A percentile compares a stretch with the other conserved stretches of the same genome.
Conservation (phyloP, 2,888 invertebrate species). For the Drosophila austrosaltans region DNA sequence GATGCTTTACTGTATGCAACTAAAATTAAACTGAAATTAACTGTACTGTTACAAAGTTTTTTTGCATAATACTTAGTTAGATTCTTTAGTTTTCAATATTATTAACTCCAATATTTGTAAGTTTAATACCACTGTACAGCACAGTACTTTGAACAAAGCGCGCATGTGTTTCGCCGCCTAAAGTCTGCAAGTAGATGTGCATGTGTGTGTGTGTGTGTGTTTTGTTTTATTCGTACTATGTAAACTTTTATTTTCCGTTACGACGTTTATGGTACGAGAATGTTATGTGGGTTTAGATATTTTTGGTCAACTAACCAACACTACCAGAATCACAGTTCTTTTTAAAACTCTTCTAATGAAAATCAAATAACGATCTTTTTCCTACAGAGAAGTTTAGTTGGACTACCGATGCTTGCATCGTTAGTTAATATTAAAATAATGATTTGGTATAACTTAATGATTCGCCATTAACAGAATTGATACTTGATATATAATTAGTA, state of each 20-base stretch:
- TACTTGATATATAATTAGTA: neutral
- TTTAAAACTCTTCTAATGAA: neutral
- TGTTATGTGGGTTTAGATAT: no score
- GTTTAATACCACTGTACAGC: neutral
- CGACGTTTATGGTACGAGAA: neutral
- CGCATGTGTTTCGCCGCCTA: neutral
- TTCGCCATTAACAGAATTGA: neutral
- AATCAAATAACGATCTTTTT: neutral
- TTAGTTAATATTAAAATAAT: no score
- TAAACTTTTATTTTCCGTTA: constrained; percentile 7
- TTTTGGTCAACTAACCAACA: no score
- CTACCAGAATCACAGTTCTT: neutral
- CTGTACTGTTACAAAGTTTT: no score
- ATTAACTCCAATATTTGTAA: no score
- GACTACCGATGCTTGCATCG: neutral
- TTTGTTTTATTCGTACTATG: neutral
- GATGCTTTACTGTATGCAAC: no score
- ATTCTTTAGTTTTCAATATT: no score
- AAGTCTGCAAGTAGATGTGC: neutral
- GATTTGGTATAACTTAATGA: no score
- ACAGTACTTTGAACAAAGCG: constrained; percentile 4
- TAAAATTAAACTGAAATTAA: no score
- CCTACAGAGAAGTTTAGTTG: neutral
- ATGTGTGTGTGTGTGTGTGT: no score
- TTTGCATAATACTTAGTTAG: no score